Evolutionary conservation across 1,140 invertebrate species (phyloP), one percentile per base, ranked within the genome.

Genomic region (Coptotermes formosanus): DNA sequence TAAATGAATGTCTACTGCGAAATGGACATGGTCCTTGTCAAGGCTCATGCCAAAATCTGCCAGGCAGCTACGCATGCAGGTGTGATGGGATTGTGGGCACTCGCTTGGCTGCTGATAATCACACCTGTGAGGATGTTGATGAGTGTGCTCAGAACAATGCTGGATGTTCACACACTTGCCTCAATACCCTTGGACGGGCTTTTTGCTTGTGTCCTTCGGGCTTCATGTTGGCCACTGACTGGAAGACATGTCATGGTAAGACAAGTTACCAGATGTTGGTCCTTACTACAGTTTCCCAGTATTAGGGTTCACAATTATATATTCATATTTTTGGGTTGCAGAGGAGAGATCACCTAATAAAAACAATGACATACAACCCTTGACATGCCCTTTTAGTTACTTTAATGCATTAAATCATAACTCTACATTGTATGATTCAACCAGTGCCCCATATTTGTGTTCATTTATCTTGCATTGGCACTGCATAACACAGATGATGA

Each of bases 161-260:
- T 43, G 88, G 89, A 11, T 91, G 90, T 88, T 88, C 88, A 30
- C 87, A 88, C 52, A 85, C 94, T 89, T 94, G 95, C 91, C 90
- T 94, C 30, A 97, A 97, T 90, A 91, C 94, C 52, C 93, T 94
- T 19, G 96, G 96, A 82, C 92, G 93, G 30, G 96, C 94, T 89
- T 91, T 94, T 87, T 97, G 96, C 90, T 89, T 91, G 87, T 97
- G 96, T 89, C 94, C 94, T 8, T 91, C 92, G 69, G 93, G 94
- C 25, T 93, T 92, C 88, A 91, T 92, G 87, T 91, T 94, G n/a
- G 90, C 91, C 44, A 90, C 91, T 64, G 93, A 94, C 88, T 94
- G 93, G 92, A 93, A 93, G 87, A 93, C 92, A 9, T 94, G 93
- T 87, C 90, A 92, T 89, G 94, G 94, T 89, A 88, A 55, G 45